Percentiles rank a stretch among this genome's conserved stretches.
Evolutionary conservation across 1,140 invertebrate species (phyloP).

Genomic region (Uloborus diversus): DNA sequence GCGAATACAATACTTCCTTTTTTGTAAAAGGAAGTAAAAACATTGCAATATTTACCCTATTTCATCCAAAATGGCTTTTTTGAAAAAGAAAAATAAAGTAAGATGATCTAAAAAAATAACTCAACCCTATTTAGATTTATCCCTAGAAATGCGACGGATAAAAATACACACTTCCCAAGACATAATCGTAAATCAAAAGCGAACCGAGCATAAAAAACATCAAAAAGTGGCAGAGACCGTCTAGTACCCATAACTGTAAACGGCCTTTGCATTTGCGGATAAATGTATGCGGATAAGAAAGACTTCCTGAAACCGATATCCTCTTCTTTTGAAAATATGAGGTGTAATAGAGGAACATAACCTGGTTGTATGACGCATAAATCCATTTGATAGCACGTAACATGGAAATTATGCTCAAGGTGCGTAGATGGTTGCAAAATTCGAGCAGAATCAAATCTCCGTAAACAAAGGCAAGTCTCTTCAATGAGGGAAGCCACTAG

Average conservation of each 20-base stretch:
- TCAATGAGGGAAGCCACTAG: too few relatives aligned
- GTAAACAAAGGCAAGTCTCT: constrained; percentile 38
- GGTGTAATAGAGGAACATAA: constrained; percentile 50
- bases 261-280: constrained; percentile 45
- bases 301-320: constrained; percentile 26
- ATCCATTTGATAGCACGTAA: constrained; percentile 53
- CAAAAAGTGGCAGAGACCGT: constrained; percentile 5
- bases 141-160: constrained; percentile 38
- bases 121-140: constrained; percentile 45
- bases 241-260: constrained; percentile 52
- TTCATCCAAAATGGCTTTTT: too few relatives aligned
- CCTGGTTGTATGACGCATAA: constrained; percentile 49
- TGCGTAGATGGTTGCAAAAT: constrained; percentile 1
- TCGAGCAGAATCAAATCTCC: constrained; percentile 11
- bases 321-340: constrained; percentile 52
- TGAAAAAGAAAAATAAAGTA: too few relatives aligned
- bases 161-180: constrained; percentile 34
- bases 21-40: too few relatives aligned
- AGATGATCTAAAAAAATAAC: too few relatives aligned
- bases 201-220: constrained; percentile 23
- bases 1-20: too few relatives aligned
- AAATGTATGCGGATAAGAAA: constrained; percentile 47
- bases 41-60: too few relatives aligned
- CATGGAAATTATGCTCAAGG: constrained; percentile 47
- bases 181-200: constrained; percentile 52